Evolutionary conservation across 2,797 vertebrate genomes (phyloP).

Genomic region (Siniperca obscura): DNA sequence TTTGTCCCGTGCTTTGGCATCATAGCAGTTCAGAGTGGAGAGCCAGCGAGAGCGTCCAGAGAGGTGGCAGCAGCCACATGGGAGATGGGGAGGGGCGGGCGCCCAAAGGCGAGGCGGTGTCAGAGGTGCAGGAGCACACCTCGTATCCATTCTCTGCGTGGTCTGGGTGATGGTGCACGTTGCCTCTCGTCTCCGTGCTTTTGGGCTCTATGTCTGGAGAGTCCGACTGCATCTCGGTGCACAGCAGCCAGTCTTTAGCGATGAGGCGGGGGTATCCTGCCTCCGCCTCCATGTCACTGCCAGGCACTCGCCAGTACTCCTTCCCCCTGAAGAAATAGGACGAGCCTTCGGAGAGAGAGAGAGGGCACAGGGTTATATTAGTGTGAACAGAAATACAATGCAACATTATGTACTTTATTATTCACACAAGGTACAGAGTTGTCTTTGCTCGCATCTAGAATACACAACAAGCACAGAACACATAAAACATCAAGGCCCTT

Average conservation of each 20-base stretch:
- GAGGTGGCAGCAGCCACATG: conserved; percentile 72
- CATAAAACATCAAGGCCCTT: conserved; percentile 37
- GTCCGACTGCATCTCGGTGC: conserved; percentile 88
- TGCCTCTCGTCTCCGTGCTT: conserved; percentile 80
- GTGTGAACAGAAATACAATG: not conserved
- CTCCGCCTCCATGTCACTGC: conserved; percentile 90
- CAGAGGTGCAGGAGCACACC: conserved; percentile 94
- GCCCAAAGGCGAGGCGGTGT: conserved; percentile 67
- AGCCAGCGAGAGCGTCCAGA: conserved; percentile 76
- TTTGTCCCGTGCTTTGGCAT: conserved; percentile 64
- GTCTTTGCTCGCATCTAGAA: conserved; percentile 22
- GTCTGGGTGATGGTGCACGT: conserved; percentile 84
- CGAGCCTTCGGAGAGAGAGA: conserved; percentile 82
- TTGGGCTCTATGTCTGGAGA: conserved; percentile 80
- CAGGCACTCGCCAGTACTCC: conserved; percentile 94
- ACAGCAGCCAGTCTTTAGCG: conserved; percentile 94
- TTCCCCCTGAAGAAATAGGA: conserved; percentile 96
- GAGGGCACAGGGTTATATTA: not conserved
- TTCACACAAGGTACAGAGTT: conserved; percentile 6
- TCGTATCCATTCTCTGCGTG: conserved; percentile 90
- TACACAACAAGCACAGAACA: conserved; percentile 21
- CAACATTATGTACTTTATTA: conserved; percentile 12
- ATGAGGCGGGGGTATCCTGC: conserved; percentile 89
- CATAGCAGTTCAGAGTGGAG: conserved; percentile 64
- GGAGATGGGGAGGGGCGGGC: conserved; percentile 51